These are phyloP conservation scores for Brachyhypopomus occidentalis DNA, from an alignment of 2,113 vertebrate genomes.

Conservation along the genomic window DNA sequence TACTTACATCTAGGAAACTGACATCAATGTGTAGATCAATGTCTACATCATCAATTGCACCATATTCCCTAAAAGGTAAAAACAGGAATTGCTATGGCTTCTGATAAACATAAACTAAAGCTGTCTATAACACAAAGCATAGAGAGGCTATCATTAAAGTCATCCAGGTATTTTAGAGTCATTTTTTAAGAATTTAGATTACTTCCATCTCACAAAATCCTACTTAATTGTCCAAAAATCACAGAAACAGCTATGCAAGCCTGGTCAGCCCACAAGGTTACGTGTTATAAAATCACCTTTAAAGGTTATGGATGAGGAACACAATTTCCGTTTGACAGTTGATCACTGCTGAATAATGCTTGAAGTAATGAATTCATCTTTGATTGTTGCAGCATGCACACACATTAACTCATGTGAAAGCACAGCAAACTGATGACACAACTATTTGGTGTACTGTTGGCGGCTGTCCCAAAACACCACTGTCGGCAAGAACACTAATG, in stretches of 20 bases:
- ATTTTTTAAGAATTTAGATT: no score
- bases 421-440: constrained; percentile 2
- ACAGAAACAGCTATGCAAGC: neutral
- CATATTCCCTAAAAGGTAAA: constrained; percentile 86
- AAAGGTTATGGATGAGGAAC: neutral
- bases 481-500: neutral
- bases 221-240: neutral
- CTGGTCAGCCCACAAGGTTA: neutral
- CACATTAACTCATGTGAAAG: neutral
- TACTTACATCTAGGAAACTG: constrained; percentile 92
- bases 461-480: neutral
- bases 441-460: neutral
- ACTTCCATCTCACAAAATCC: no score
- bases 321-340: neutral
- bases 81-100: neutral
- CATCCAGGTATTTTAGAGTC: neutral
- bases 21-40: constrained; percentile 91
- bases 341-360: neutral
- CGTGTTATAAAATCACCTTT: neutral
- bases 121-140: neutral
- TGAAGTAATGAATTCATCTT: neutral
- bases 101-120: no score
- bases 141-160: neutral
- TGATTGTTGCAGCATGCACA: neutral
- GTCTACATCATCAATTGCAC: constrained; percentile 92